Conservation (phyloP, 2,888 invertebrate genomes). For the Prionchulus punctatus region DNA sequence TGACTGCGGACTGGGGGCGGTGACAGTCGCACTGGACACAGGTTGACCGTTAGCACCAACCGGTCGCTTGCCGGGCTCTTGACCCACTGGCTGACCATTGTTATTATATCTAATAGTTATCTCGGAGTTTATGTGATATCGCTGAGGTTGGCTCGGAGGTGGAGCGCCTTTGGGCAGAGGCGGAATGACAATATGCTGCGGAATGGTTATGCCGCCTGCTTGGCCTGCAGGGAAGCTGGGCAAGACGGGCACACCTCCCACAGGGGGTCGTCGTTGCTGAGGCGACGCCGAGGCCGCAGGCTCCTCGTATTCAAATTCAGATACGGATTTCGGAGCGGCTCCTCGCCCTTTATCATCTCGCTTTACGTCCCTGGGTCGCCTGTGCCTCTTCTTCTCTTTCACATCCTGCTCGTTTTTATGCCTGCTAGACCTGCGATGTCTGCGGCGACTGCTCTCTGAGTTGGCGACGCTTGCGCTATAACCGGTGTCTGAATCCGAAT, state of each 20-base stretch:
- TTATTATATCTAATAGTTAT: constrained; percentile 25
- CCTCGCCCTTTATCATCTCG: background rate
- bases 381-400: background rate
- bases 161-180: constrained; percentile 11
- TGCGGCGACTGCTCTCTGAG: background rate
- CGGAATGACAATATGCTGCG: constrained; percentile 29
- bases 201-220: constrained; percentile 18
- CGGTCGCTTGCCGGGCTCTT: no score
- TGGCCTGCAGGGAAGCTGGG: background rate
- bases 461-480: background rate
- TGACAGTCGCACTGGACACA: no score
- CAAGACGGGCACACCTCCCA: constrained; percentile 3
- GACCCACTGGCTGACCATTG: no score
- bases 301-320: no score
- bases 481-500: constrained; percentile 9
- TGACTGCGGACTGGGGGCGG: no score
- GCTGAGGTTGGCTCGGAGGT: background rate
- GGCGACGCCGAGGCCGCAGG: background rate
- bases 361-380: background rate
- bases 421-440: background rate
- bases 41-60: no score
- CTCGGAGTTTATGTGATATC: constrained; percentile 28
- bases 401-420: background rate
- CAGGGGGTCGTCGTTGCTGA: background rate
- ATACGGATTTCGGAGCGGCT: background rate